Base-by-base conservation (phyloP, 2,113 vertebrate genomes). In the Bagarius yarrelli region DNA sequence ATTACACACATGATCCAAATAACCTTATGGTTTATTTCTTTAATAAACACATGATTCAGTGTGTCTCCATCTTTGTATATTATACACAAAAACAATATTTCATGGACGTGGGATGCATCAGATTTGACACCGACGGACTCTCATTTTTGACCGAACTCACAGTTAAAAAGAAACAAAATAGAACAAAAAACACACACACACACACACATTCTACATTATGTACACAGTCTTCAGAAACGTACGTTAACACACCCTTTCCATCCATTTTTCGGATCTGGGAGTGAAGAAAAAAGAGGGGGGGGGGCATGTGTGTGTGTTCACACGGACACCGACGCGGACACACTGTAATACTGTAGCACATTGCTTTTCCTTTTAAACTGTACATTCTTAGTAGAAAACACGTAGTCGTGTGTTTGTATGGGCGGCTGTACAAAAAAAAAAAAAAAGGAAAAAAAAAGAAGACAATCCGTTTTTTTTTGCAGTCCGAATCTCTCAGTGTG, bases 331-430 rank as follows among this genome's bases (percentile, higher is more conserved):
- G 36, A 40, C 36, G 36, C 36, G 8, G 36, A 47, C 89, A 93
- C 89, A 85, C 85, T 83, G 87, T 91, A 93, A 93, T 90, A 93
- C 90, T 93, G 89, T 90, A 87, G 87, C 88, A 87, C 88, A 85
- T 85, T 88, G 90, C 87, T 89, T 90, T 76, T 61, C 16, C 52
- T 64, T 47, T 64, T 81, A 63, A 67, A 75, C 81, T 91, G 91
- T 90, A 93, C 90, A 92, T 86, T 88, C 90, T 89, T 88, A 89
- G 90, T 93, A 92, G 88, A 91, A 93, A 92, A 89, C 89, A 90
- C 88, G 88, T 89, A 89, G 88, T 88, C 90, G 81, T 88, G 89
- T 90, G 89, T 88, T 88, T 90, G 86, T 88, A 92, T 89, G 87
- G 90, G 88, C 87, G 86, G 86, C 89, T 92, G 89, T 91, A 93